Base-by-base conservation (phyloP, 2,888 invertebrate genomes). In the Calameuta filiformis region DNA sequence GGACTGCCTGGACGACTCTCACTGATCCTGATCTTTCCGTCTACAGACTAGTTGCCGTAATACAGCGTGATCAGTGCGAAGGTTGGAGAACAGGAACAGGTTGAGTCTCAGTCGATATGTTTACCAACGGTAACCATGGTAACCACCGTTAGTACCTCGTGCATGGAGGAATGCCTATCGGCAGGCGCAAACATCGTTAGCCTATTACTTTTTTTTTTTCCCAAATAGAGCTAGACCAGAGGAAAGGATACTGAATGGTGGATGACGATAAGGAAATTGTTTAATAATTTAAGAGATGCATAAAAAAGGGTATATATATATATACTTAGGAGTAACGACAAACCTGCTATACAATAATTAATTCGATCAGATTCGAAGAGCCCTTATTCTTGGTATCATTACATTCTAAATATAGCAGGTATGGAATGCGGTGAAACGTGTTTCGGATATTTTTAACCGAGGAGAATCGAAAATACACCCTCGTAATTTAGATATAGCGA, bases 61-160 rank as follows among this genome's bases (percentile, higher is more conserved):
- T 9, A 56, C 56, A 56, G 56, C 23, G 56, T 56, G 56, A 56
- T 23, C 23, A 23, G 23, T 9, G 23, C 23, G 9, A 23, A 56
- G 23, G 56, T 23, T 23, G 56, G 56, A 56, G 9, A 56, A 56
- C 56, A 23, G 56, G 56, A 73, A 68, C 69, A n/a, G 12, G 30
- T 31, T 6, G 68, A 73, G 56, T 56, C 56, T 56, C 56, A 56
- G 56, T 56, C 30, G 37, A 75, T 76, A 78, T 87, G 88, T 89
- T 88, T 87, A 82, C 80, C 76, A 83, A 79, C 83, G 76, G 90
- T 90, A 88, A 86, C 90, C 88, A 90, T 90, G 86, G 86, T 83
- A 81, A 90, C 87, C 81, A 79, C 56, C 56, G 23, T 56, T 40
- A 2, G 56, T 56, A 56, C 56, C 56, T 23, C 9, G 23, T 23